A percentile compares a stretch with the other conserved stretches of the same genome.
Conservation (phyloP, 2,113 vertebrate genomes). For the Hemichromis elongatus region DNA sequence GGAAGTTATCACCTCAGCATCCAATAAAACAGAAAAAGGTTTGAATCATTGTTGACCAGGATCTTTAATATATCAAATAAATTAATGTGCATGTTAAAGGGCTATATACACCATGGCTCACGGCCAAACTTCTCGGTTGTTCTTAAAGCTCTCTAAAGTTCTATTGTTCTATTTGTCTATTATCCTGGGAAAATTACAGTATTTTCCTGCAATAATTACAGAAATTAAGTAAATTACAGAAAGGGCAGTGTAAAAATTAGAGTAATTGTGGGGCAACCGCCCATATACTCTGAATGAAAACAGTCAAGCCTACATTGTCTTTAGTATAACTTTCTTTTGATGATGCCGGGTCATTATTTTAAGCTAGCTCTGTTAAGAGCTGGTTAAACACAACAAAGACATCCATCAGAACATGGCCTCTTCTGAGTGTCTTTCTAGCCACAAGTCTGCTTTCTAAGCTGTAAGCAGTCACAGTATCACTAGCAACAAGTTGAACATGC, state of each 20-base stretch:
- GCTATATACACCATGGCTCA: too few species aligned
- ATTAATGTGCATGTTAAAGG: background rate
- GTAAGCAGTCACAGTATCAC: background rate
- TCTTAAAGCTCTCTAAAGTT: background rate
- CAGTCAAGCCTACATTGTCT: background rate
- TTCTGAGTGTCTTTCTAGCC: background rate
- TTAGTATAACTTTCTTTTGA: background rate
- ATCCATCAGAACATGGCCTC: background rate
- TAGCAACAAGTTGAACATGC: background rate
- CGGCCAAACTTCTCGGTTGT: background rate
- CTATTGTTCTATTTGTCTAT: background rate
- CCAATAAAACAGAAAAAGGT: background rate
- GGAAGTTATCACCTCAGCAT: background rate
- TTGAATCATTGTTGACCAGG: background rate
- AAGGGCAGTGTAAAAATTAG: background rate
- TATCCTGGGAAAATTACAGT: background rate
- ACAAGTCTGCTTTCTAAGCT: background rate
- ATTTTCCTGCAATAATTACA: background rate
- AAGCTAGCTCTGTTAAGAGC: background rate
- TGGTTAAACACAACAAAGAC: background rate
- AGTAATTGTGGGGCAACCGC: background rate
- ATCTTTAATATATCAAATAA: background rate
- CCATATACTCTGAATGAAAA: background rate
- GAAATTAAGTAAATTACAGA: background rate
- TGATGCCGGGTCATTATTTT: fast-evolving